Percentiles rank a stretch among this genome's conserved stretches.
phyloP scores from a whole-genome alignment of 2,113 vertebrate genomes.

The Dicaeum eximium region DNA sequence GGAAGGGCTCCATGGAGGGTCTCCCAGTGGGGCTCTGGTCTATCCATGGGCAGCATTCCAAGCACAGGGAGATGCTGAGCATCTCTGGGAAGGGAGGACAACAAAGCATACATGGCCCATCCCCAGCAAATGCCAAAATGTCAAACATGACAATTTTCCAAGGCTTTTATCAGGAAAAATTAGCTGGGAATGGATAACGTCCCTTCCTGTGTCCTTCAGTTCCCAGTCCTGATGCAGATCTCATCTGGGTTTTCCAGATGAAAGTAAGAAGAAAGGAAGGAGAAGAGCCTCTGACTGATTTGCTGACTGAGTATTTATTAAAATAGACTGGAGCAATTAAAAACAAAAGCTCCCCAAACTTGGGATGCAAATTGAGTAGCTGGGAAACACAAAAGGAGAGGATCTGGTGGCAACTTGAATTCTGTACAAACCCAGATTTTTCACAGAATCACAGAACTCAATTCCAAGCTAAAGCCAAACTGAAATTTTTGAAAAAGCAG shows the following conservation, averaged over 20 bases:
- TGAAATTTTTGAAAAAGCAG: neutral
- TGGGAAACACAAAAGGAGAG: neutral
- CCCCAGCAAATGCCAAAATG: neutral
- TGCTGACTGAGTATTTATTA: conserved; percentile 28
- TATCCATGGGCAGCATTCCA: neutral
- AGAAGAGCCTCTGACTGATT: neutral
- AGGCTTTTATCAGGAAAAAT: neutral
- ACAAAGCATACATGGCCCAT: rapidly evolving
- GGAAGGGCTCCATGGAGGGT: neutral
- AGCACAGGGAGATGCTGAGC: neutral
- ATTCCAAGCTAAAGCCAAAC: neutral
- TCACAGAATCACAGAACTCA: neutral
- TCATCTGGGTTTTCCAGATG: neutral
- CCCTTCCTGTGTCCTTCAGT: neutral
- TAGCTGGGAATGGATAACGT: neutral
- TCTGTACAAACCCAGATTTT: neutral
- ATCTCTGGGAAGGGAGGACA: neutral
- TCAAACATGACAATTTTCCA: neutral
- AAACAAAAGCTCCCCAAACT: neutral
- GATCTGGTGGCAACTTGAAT: neutral
- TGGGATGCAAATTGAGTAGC: neutral
- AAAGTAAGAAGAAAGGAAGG: neutral
- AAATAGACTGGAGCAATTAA: neutral
- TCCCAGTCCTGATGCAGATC: neutral
- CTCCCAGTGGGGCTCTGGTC: neutral